Evolutionary conservation across 2,888 invertebrate species (phyloP), one percentile per base, ranked within the genome.

Genomic region (Tanypteryx hageni): DNA sequence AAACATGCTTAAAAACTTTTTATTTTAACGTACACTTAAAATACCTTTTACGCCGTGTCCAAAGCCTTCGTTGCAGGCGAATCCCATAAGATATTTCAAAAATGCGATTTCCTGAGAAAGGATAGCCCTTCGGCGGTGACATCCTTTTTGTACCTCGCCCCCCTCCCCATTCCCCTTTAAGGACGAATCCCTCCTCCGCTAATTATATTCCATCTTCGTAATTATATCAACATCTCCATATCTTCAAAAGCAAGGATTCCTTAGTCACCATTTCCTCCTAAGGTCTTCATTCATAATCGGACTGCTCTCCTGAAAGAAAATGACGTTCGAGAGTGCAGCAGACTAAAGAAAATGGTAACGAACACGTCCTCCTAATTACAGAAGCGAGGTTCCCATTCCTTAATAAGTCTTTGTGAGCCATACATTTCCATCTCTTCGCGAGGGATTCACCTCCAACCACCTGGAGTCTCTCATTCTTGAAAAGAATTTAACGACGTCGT

Each of bases 341-440:
- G 27, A 22, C 76, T 27, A 22, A 76, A 76, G 76, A 76, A 76
- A 27, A 76, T 27, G 61, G 18, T 18, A 27, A 27, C 76, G 76
- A 27, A 44, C 56, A 64, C 64, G 64, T 44, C 89, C 44, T 64
- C 89, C 64, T 89, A 89, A 89, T 89, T 64, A 89, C 89, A 64
- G 89, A 89, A 89, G n/a, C 89, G 44, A 44, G 18, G 61, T 89
- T 56, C 89, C 86, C 64, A 61, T 9, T 61, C 64, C 64, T n/a
- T 68, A 18, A n/a, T 68, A 18, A 9, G n/a, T n/a, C n/a, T 68
- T 16, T 68, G 68, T 68, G 9, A 18, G 68, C 64, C 10, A 22
- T 22, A 68, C 68, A 18, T n/a, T 68, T 68, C 3, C 68, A n/a
- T 13, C 27, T 22, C 22, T 76, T 76, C 76, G 27, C 44, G 44